phyloP scores from a whole-genome alignment of 2,888 invertebrate genomes.

The Homarus gammarus region DNA sequence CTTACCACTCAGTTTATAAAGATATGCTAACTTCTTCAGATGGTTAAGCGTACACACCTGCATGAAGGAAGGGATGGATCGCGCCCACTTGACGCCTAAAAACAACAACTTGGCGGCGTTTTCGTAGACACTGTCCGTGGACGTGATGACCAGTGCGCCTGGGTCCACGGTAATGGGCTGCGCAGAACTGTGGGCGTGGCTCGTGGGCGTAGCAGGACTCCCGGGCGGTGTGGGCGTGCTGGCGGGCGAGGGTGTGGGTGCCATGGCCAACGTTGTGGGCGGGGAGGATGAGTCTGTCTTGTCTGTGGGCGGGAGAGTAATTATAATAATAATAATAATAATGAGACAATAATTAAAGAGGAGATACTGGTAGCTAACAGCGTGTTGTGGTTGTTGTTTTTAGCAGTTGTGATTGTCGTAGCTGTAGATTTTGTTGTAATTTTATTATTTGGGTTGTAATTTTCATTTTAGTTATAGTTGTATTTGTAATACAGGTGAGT shows the following conservation, averaged over 20 bases:
- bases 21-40: too few species aligned
- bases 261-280: background rate
- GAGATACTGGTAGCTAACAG: too few species aligned
- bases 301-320: background rate
- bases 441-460: too few species aligned
- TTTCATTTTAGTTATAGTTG: too few species aligned
- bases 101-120: slow-evolving; percentile 88
- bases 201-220: slow-evolving; percentile 32
- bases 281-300: background rate
- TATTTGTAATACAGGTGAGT: too few species aligned
- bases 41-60: slow-evolving; percentile 82
- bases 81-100: slow-evolving; percentile 89
- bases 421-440: too few species aligned
- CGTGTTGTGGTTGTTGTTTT: too few species aligned
- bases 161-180: slow-evolving; percentile 81
- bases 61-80: slow-evolving; percentile 87
- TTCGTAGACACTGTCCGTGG: slow-evolving; percentile 82
- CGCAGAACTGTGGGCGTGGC: background rate
- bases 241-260: background rate
- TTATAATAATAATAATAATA: background rate
- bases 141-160: slow-evolving; percentile 82
- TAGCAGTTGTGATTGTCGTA: too few species aligned
- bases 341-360: background rate
- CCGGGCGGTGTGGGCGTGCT: slow-evolving; percentile 31
- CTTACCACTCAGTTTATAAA: too few species aligned